Percentiles rank a stretch among this genome's conserved stretches.
Conservation (phyloP, 2,113 vertebrate genomes). For the Eclectus roratus region DNA sequence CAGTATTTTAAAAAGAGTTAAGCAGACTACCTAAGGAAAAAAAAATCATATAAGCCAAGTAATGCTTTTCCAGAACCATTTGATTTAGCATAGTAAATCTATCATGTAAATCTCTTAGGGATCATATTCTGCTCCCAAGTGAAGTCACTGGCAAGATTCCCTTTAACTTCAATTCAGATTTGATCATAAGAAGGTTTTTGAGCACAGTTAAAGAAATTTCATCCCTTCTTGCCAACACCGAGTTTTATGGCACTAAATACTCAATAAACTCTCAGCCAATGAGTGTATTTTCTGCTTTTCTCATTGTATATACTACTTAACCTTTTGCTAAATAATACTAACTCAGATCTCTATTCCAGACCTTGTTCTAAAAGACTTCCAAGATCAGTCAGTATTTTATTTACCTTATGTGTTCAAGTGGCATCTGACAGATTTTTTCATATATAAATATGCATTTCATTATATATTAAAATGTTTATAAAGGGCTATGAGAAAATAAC, state of each 20-base stretch:
- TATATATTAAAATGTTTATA: conserved; percentile 21
- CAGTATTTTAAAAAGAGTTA: neutral
- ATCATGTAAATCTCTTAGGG: neutral
- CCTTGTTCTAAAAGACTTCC: neutral
- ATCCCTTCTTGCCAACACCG: neutral
- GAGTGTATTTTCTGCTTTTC: neutral
- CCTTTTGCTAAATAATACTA: conserved; percentile 25
- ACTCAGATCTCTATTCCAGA: neutral
- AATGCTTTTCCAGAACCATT: neutral
- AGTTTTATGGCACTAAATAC: conserved; percentile 6
- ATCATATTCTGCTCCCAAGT: neutral
- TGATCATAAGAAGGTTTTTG: neutral
- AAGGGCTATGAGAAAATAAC: neutral
- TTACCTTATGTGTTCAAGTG: neutral
- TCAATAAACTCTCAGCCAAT: neutral
- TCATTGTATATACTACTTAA: neutral
- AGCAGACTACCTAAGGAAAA: neutral
- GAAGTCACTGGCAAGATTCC: neutral
- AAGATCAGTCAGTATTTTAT: neutral
- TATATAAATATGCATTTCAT: neutral
- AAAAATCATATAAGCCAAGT: neutral
- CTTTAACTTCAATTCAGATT: neutral
- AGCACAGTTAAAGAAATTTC: neutral
- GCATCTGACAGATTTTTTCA: neutral
- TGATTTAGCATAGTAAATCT: neutral